phyloP scores from a whole-genome alignment of 1,140 invertebrate genomes.

The Pseudomyrmex pallidus region DNA sequence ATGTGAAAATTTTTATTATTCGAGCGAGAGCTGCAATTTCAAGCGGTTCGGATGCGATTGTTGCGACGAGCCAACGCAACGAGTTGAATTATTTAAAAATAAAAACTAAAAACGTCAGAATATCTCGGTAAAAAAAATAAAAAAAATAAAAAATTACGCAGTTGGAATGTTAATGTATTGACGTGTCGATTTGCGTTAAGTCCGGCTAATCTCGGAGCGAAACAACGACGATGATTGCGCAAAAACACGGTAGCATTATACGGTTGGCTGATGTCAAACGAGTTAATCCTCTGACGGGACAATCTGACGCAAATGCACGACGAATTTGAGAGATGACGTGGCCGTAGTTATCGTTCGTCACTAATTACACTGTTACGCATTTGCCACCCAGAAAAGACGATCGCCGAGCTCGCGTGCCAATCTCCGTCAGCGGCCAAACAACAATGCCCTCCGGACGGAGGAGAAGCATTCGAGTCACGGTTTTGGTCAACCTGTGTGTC shows the following conservation, averaged over 20 bases:
- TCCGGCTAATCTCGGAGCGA: not conserved
- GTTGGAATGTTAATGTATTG: too few species aligned
- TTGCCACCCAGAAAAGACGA: not conserved
- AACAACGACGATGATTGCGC: not conserved
- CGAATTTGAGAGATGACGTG: slow-evolving; percentile 31
- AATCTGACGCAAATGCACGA: slow-evolving; percentile 30
- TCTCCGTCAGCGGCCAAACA: not conserved
- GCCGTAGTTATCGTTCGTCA: not conserved
- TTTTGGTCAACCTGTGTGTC: not conserved
- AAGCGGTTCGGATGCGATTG: not conserved
- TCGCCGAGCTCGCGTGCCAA: not conserved
- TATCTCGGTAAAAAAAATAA: not conserved
- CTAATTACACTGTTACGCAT: slow-evolving; percentile 12
- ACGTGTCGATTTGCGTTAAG: not conserved
- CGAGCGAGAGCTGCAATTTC: slow-evolving; percentile 22
- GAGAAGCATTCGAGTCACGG: not conserved
- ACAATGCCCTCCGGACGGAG: not conserved
- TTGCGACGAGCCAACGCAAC: not conserved
- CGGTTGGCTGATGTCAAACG: not conserved
- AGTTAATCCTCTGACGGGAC: not conserved
- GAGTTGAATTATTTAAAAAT: not conserved
- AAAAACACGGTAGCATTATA: not conserved
- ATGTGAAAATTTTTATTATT: slow-evolving; percentile 27
- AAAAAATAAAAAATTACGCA: not conserved
- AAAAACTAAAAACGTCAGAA: too few species aligned